Base-by-base conservation (phyloP, 2,888 invertebrate species). In the Penaeus monodon region DNA sequence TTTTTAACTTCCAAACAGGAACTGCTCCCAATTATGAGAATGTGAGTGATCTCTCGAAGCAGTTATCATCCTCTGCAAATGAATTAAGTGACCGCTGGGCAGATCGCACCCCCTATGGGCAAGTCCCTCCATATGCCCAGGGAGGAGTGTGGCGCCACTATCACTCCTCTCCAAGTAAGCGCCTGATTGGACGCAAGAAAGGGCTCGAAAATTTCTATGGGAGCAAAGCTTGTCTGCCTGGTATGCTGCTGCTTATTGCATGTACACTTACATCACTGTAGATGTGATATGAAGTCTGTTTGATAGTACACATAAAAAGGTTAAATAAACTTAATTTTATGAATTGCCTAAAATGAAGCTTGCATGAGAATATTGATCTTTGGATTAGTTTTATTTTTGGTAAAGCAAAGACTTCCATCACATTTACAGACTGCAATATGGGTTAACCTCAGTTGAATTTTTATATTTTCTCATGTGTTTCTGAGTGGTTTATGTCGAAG, bases 111-210 rank as follows among this genome's bases (percentile, higher is more conserved):
- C 85, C 88, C 49, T 86, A 86, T 78, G 81, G 84, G 22, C 83
- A 68, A 66, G 86, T 74, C n/a, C 85, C 89, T 24, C 85, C 86
- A 74, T 86, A 64, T 64, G 80, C 73, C 49, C 81, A 66, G 82
- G 80, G 79, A 20, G 89, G 90, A 20, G 68, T 84, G 78, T 88
- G 88, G 89, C 90, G 88, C 29, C 88, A 84, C 74, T 90, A 86
- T 81, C 81, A 88, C 63, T 85, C 85, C 49, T 90, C 89, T 29
- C 90, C 90, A 90, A 90, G 90, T 90, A 90, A 90, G 89, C 88
- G 88, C 73, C 85, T 88, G 63, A 85, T 90, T 79, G 90, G 89
- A 66, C 85, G 89, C 77, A 81, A 84, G 82, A 83, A 78, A 83
- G 87, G 88, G 84, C 70, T 89, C 65, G 85, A 84, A 63, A 73